Conservation (phyloP, 2,888 invertebrate species). For the Psylliodes chrysocephalus region DNA sequence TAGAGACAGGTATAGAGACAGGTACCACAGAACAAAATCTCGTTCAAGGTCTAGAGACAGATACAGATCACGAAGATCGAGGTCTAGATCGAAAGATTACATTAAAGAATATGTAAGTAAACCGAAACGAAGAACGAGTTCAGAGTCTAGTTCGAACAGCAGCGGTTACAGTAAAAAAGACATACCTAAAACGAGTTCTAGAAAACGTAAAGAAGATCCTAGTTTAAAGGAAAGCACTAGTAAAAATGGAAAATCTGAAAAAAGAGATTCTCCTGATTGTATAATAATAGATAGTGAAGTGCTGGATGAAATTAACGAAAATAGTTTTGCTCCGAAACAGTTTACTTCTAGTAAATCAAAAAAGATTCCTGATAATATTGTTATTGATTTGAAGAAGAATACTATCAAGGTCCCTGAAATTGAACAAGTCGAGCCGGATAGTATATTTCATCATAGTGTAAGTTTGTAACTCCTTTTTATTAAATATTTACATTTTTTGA, state of each 20-base stretch:
- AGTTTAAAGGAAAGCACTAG: conserved; percentile 21
- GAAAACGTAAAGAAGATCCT: conserved; percentile 31
- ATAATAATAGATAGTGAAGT: conserved; percentile 69
- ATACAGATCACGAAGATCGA: conserved; percentile 54
- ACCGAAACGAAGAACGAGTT: conserved; percentile 48
- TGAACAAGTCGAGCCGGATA: conserved; percentile 69
- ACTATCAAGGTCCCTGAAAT: conserved; percentile 75
- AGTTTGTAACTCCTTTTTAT: no score
- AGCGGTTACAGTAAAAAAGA: conserved; percentile 32
- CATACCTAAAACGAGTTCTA: conserved; percentile 22
- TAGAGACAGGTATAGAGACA: conserved; percentile 46
- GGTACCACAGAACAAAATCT: conserved; percentile 33
- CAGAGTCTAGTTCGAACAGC: conserved; percentile 47
- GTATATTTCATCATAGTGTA: conserved; percentile 76
- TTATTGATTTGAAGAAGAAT: conserved; percentile 78
- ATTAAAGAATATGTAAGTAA: conserved; percentile 59
- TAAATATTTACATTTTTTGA: no score
- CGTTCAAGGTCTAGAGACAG: conserved; percentile 48
- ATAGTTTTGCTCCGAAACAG: conserved; percentile 72
- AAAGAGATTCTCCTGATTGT: conserved; percentile 42
- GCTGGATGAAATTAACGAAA: conserved; percentile 77
- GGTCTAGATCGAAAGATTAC: conserved; percentile 60
- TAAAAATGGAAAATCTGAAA: conserved; percentile 20
- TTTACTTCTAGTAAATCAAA: conserved; percentile 68
- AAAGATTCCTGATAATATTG: conserved; percentile 74